Evolutionary conservation across 2,888 invertebrate species (phyloP), one percentile per base, ranked within the genome.

Genomic region (Pharmacophagus antenor): DNA sequence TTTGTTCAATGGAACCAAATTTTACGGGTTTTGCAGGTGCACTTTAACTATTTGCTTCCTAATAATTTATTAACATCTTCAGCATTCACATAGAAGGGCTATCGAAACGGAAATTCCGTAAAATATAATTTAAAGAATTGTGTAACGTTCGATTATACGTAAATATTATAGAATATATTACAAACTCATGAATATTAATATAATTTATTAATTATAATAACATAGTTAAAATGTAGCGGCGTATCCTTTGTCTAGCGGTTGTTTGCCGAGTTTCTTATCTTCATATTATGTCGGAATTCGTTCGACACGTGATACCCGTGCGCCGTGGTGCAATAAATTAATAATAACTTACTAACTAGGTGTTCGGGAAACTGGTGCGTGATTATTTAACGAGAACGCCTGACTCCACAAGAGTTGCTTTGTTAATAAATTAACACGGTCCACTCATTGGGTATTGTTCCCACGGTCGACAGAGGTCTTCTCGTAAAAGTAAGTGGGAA

Each of bases 341-440:
- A 77, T 82, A 76, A 76, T 72, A 66, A 64, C 65, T 46, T 65
- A 73, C 82, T 84, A 84, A 85, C 75, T 77, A 82, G 78, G 61
- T 68, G 72, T 78, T 82, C 72, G 79, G 71, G 74, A 77, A 84
- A 81, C 76, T 78, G 65, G 74, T 66, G 83, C 78, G 60, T 56
- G 56, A 76, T 82, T 82, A 83, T 72, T 77, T 69, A 67, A 72
- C 66, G 64, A 63, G 65, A 69, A 66, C 65, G 63, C 68, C 67
- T 67, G 65, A 56, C 62, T 71, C 67, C 64, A 80, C 77, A 84
- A 70, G 61, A 63, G 61, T 7, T 58, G 68, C 82, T 74, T 84
- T 86, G 86, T 87, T 84, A 70, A 69, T 65, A 70, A 82, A 83
- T 86, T 86, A 86, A 67, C 85, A 77, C 76, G 65, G 76, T 67